Evolutionary conservation across 2,797 vertebrate species (phyloP), one percentile per base, ranked within the genome.

Genomic region (Champsocephalus gunnari): DNA sequence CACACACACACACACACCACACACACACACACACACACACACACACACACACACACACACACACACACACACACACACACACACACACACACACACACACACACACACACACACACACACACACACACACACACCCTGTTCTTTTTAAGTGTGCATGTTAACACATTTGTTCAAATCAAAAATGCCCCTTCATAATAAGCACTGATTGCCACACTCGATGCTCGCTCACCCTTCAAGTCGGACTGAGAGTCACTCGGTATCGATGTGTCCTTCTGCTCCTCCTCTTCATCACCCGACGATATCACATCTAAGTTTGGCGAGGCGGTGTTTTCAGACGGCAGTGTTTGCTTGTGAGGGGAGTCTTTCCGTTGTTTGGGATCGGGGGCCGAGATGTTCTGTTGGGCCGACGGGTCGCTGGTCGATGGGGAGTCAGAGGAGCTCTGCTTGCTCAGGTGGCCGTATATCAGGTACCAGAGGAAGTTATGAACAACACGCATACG

Each of bases 381-480:
- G 14, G 66, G 53, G 17, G 60, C 9, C 0, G 59, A 32, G 53
- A 16, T 1, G 9, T 9, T 7, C 0, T 8, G 3, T 21, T 62
- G 28, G 1, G 24, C 64, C 2, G 58, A 24, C 2, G 68, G 51
- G 32, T 53, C 58, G 19, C 7, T 12, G 16, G 51, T 17, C 4
- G 24, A 4, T 51, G 70, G 51, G 5, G 70, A 75, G 83, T 0
- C 17, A 1, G 82, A 44, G 9, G 44, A 53, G 0, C 24, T 3
- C 28, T 77, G 8, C 71, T 73, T 87, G 19, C 88, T 80, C 2
- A 96, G 95, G 58, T 99, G 97, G 0, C 96, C 98, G 0, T 99
- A 97, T 51, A 97, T 85, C 58, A 99, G 69, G 87, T 99, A 97
- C 97, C 97, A 99, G 28, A 99, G 93, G 85, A 98, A 99, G 67